Evolutionary conservation across 2,888 invertebrate genomes (phyloP).

Genomic region (Drosophila acutilabella): DNA sequence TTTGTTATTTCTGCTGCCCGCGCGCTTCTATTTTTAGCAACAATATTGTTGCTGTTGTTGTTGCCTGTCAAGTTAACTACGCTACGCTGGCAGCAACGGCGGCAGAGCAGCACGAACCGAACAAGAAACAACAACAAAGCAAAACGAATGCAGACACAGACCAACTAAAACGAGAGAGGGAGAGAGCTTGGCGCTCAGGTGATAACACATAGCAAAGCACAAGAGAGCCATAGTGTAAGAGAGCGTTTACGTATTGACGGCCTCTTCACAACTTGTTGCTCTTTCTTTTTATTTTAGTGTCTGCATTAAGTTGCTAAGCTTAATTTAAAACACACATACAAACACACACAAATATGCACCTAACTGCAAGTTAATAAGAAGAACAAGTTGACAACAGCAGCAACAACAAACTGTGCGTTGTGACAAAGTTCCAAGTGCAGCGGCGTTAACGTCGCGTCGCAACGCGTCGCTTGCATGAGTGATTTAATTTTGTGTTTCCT

Average conservation of each 20-base stretch:
- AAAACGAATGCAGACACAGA: conserved; percentile 49
- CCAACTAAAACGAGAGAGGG: conserved; percentile 59
- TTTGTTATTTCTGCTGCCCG: conserved; percentile 65
- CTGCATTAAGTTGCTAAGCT: conserved; percentile 43
- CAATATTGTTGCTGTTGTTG: conserved; percentile 61
- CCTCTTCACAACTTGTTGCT: conserved; percentile 45
- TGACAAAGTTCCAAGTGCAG: conserved; percentile 67
- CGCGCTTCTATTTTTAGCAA: conserved; percentile 74
- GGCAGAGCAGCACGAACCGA: conserved; percentile 21
- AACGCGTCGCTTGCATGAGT: conserved; percentile 61
- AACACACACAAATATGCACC: not conserved
- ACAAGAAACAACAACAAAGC: conserved; percentile 38
- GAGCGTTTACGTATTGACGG: conserved; percentile 51
- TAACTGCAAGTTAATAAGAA: conserved; percentile 33
- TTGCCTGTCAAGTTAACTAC: conserved; percentile 71
- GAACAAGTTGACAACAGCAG: conserved; percentile 22
- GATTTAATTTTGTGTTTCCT: conserved; percentile 76
- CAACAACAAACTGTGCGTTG: conserved; percentile 37
- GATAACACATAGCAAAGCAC: conserved; percentile 56
- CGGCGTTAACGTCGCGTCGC: conserved; percentile 35
- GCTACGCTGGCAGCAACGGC: conserved; percentile 66
- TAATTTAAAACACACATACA: conserved; percentile 47
- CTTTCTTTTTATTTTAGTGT: conserved; percentile 29
- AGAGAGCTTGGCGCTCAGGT: conserved; percentile 52
- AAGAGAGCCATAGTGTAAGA: conserved; percentile 9